Evolutionary conservation across 2,888 invertebrate genomes (phyloP).

Genomic region (Standfussiana lucernea): DNA sequence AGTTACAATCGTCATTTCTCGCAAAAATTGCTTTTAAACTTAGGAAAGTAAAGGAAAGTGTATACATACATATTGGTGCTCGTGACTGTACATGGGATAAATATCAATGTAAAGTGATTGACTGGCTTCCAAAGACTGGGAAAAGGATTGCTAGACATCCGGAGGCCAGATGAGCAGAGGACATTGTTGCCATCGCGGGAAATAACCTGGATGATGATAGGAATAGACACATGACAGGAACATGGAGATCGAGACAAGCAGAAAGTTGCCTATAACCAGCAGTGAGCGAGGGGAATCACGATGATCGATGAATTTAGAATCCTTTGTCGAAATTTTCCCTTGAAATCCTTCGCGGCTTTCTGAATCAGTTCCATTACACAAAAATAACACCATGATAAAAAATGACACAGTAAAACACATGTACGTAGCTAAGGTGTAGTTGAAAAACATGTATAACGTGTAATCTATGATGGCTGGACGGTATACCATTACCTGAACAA

Average conservation of each 20-base stretch:
- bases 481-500: conserved; percentile 48
- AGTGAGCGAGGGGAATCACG: neutral
- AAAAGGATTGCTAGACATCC: neutral
- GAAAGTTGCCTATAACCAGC: neutral
- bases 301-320: neutral
- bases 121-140: neutral
- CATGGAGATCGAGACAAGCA: neutral
- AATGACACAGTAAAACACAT: neutral
- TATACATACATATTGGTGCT: too few species aligned
- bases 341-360: neutral
- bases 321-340: neutral
- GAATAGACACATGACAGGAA: too few species aligned
- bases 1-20: too few species aligned
- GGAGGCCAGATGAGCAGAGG: neutral
- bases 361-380: neutral
- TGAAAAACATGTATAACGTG: conserved; percentile 25
- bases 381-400: conserved; percentile 1
- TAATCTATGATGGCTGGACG: conserved; percentile 37
- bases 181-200: neutral
- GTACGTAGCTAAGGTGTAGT: neutral
- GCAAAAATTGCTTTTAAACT: too few species aligned
- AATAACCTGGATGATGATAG: neutral
- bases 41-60: too few species aligned
- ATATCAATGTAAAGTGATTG: too few species aligned
- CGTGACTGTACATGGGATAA: too few species aligned